A percentile compares a stretch with the other conserved stretches of the same genome.
These are phyloP conservation scores for Labrus mixtus DNA, from an alignment of 2,113 vertebrate genomes.

Conservation along the genomic window DNA sequence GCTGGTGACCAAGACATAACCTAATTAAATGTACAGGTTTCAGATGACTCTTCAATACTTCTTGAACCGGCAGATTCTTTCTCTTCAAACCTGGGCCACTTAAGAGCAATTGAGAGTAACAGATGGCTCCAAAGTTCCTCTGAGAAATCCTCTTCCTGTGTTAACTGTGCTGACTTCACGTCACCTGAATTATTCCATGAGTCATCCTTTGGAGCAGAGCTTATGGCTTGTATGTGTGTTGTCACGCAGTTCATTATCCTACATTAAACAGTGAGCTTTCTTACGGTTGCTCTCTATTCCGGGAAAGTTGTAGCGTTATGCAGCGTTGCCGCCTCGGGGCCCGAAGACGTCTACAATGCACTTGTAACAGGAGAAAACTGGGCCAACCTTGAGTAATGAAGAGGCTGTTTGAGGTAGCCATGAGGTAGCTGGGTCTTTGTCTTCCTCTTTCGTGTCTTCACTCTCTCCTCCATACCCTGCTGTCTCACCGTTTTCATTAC, in stretches of 20 bases:
- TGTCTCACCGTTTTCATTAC: slow-evolving; percentile 29
- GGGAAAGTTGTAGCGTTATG: slow-evolving; percentile 22
- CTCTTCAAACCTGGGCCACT: neutral
- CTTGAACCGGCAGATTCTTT: neutral
- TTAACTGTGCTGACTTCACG: slow-evolving; percentile 1
- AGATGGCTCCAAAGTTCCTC: slow-evolving; percentile 18
- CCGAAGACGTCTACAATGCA: slow-evolving; percentile 29
- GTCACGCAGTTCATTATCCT: neutral
- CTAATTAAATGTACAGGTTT: too few species aligned
- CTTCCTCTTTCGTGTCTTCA: neutral
- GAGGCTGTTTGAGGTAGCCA: slow-evolving; percentile 21
- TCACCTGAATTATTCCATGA: slow-evolving; percentile 4
- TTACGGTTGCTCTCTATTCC: slow-evolving; percentile 12
- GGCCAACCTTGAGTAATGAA: slow-evolving; percentile 37
- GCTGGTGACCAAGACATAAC: too few species aligned
- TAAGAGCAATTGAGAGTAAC: neutral
- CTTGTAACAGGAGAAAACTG: slow-evolving; percentile 43
- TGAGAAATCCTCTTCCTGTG: neutral
- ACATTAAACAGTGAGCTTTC: slow-evolving; percentile 7
- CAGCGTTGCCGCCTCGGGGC: slow-evolving; percentile 38
- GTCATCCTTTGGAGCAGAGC: neutral
- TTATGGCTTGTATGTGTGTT: neutral
- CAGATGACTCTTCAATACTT: neutral
- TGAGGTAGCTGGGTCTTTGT: slow-evolving; percentile 24
- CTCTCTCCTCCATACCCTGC: slow-evolving; percentile 3